phyloP scores from a whole-genome alignment of 2,113 vertebrate species.

The Hippolais icterina region DNA sequence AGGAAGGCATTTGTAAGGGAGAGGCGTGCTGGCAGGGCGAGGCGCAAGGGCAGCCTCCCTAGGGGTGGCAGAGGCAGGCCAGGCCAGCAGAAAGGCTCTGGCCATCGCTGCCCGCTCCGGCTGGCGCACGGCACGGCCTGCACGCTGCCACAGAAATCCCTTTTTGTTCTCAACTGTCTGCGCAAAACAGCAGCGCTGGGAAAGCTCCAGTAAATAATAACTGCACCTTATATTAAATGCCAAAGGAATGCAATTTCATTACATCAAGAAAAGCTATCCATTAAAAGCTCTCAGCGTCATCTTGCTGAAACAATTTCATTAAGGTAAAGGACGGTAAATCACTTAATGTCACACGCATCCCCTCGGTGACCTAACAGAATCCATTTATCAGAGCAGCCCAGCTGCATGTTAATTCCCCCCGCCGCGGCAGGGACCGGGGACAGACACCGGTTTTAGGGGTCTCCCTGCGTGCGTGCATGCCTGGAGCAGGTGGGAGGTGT shows the following conservation, averaged over 20 bases:
- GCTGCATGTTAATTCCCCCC: slow-evolving; percentile 86
- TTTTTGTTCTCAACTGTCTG: slow-evolving; percentile 78
- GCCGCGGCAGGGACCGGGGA: slow-evolving; percentile 53
- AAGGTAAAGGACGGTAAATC: slow-evolving; percentile 97
- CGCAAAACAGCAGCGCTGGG: slow-evolving; percentile 69
- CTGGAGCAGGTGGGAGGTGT: background rate
- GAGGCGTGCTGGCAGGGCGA: background rate
- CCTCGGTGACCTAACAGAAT: slow-evolving; percentile 87
- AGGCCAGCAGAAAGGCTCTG: background rate
- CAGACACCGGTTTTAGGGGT: slow-evolving; percentile 49
- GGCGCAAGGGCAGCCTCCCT: background rate
- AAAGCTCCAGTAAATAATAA: slow-evolving; percentile 87
- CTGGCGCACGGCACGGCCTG: slow-evolving; percentile 65
- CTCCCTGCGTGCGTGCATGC: background rate
- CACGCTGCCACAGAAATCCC: slow-evolving; percentile 70
- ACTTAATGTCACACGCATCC: slow-evolving; percentile 88
- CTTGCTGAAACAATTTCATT: slow-evolving; percentile 97
- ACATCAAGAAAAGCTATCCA: slow-evolving; percentile 91
- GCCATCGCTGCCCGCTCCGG: background rate
- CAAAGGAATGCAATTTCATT: slow-evolving; percentile 89
- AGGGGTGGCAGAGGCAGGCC: slow-evolving; percentile 16
- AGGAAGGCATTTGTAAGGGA: slow-evolving; percentile 63
- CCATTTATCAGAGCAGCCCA: slow-evolving; percentile 87
- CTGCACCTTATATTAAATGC: slow-evolving; percentile 89
- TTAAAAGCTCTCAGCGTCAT: slow-evolving; percentile 88